These are phyloP conservation scores for Burhinus oedicnemus DNA, from an alignment of 2,113 vertebrate genomes.

Conservation along the genomic window DNA sequence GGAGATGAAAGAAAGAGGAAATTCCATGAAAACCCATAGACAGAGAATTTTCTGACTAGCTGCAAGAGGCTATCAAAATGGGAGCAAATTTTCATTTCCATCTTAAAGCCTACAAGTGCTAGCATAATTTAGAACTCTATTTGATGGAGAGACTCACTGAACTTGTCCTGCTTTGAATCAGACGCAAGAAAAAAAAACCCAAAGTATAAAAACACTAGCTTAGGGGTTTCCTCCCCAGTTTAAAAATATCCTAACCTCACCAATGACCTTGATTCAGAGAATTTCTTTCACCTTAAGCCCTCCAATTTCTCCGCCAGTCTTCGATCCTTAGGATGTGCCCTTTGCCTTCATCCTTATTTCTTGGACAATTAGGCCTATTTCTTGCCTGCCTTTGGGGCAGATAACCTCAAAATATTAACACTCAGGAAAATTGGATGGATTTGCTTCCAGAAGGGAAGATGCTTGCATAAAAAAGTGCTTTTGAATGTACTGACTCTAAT, in stretches of 20 bases:
- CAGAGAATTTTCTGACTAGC: not conserved
- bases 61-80: not conserved
- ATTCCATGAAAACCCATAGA: not conserved
- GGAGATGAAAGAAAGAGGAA: not conserved
- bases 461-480: not conserved
- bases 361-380: constrained; percentile 13
- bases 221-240: not conserved
- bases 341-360: constrained; percentile 32
- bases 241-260: not conserved
- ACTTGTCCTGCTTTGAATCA: not conserved
- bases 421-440: not conserved
- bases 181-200: too few species aligned
- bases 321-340: constrained; percentile 17
- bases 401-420: not conserved
- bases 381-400: not conserved
- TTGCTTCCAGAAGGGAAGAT: not conserved
- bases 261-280: not conserved
- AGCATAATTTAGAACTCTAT: not conserved
- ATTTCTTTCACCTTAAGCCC: not conserved
- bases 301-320: not conserved
- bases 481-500: not conserved
- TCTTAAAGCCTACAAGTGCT: not conserved
- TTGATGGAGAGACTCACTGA: not conserved
- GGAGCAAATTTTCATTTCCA: not conserved
- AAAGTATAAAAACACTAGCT: not conserved